A percentile compares a stretch with the other conserved stretches of the same genome.
Conservation (phyloP, 2,113 vertebrate species). For the Nothocercus nigrocapillus region DNA sequence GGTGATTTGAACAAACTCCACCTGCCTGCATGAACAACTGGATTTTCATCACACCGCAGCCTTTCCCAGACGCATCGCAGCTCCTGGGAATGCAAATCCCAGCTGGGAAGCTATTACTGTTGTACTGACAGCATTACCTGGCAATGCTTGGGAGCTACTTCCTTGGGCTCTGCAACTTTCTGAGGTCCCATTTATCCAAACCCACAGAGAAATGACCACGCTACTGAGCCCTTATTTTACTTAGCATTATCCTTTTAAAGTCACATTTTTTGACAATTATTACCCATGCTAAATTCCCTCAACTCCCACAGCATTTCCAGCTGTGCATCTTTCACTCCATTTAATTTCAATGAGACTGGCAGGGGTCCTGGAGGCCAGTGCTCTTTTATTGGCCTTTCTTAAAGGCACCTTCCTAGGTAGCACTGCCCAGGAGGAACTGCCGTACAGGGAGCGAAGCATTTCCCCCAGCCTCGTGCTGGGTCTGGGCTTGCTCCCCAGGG, state of each 20-base stretch:
- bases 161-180: not conserved
- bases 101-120: not conserved
- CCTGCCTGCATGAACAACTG: not conserved
- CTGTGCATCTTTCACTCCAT: not conserved
- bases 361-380: not conserved
- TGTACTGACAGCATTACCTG: not conserved
- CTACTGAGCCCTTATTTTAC: not conserved
- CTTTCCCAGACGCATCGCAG: not conserved
- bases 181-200: not conserved
- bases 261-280: not conserved
- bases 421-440: not conserved
- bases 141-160: not conserved
- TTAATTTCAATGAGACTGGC: not conserved
- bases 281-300: not conserved
- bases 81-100: not conserved
- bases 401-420: not conserved
- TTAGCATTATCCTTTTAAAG: not conserved
- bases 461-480: not conserved
- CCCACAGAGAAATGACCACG: not conserved
- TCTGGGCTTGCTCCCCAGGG: rapidly evolving
- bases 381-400: not conserved
- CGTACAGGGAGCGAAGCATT: rapidly evolving
- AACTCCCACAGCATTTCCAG: not conserved
- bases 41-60: not conserved
- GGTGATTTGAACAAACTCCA: not conserved